Percentiles rank a stretch among this genome's conserved stretches.
Conservation (phyloP, 2,797 vertebrate species). For the Tangara arthus region DNA sequence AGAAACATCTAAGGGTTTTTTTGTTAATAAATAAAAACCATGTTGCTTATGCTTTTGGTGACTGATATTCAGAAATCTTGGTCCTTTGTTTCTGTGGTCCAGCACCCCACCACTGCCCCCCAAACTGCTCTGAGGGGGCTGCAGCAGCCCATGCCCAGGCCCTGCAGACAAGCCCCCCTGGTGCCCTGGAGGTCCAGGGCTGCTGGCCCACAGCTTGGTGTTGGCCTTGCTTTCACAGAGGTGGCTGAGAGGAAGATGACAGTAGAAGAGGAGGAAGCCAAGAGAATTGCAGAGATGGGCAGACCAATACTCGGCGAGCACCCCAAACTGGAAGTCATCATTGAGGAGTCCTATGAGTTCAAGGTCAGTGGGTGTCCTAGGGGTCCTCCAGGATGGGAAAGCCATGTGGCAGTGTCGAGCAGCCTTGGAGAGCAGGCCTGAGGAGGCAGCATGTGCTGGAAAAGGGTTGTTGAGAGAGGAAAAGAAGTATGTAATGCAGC, state of each 20-base stretch:
- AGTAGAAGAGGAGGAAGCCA: constrained; percentile 92
- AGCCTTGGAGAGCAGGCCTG: neutral
- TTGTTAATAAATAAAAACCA: neutral
- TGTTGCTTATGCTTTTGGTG: neutral
- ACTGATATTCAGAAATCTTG: neutral
- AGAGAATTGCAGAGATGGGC: constrained; percentile 97
- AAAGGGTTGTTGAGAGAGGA: neutral
- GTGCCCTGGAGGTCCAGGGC: neutral
- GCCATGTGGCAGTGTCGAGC: neutral
- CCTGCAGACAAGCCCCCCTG: rapidly evolving
- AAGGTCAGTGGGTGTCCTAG: constrained; percentile 80
- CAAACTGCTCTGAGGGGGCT: neutral
- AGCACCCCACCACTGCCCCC: neutral
- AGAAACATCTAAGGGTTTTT: neutral
- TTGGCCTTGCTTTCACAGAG: constrained; percentile 77
- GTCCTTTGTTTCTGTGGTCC: neutral
- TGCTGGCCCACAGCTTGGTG: constrained; percentile 19
- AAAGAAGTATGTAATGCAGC: neutral
- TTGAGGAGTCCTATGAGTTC: constrained; percentile 98
- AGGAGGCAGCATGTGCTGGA: neutral
- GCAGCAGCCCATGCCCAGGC: neutral
- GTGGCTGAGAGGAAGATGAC: constrained; percentile 89
- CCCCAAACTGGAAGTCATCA: constrained; percentile 94
- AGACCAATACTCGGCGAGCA: constrained; percentile 92
- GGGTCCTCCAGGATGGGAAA: neutral